Evolutionary conservation across 2,888 invertebrate species (phyloP), one percentile per base, ranked within the genome.

Genomic region (Psylliodes chrysocephalus): DNA sequence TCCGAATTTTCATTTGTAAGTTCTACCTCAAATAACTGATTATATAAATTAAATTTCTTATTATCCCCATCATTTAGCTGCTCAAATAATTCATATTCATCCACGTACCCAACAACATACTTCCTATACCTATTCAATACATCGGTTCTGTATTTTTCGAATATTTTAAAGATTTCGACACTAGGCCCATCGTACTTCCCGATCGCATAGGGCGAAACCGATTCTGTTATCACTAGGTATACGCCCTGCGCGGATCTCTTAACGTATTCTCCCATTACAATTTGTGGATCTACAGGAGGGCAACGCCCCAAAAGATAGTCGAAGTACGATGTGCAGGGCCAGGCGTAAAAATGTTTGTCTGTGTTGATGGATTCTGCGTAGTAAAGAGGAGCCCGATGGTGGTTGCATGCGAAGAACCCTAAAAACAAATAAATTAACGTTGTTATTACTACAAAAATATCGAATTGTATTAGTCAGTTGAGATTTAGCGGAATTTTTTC

Each of bases 351-450:
- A 0, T 90, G 90, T 38, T 82, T 77, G n/a, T 79, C 71, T 0
- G 86, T 84, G 66, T 86, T 87, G 53, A 90, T 87, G 0, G 89
- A 89, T 76, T 90, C 90, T 0, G 87, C 85, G 70, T 86, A 90
- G 73, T 90, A 90, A 3, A 84, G 80, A 0, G 88, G 86, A 0
- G 90, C 86, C 52, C 89, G 80, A 66, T 89, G 88, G 76, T 90
- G 89, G 67, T 87, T 87, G 72, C 90, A 90, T 0, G 86, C 86
- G 72, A 89, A 87, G 0, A 87, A 86, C 73, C 85, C 86, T 86
- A 60, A 42, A 80, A 28, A 10, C 4, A 49, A 28, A 46, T n/a
- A n/a, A n/a, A n/a, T n/a, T n/a, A n/a, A n/a, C n/a, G n/a, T n/a
- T n/a, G n/a, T n/a, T n/a, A n/a, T n/a, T n/a, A n/a, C n/a, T n/a